phyloP scores from a whole-genome alignment of 1,140 invertebrate genomes.

The Aphaenogaster rudis region DNA sequence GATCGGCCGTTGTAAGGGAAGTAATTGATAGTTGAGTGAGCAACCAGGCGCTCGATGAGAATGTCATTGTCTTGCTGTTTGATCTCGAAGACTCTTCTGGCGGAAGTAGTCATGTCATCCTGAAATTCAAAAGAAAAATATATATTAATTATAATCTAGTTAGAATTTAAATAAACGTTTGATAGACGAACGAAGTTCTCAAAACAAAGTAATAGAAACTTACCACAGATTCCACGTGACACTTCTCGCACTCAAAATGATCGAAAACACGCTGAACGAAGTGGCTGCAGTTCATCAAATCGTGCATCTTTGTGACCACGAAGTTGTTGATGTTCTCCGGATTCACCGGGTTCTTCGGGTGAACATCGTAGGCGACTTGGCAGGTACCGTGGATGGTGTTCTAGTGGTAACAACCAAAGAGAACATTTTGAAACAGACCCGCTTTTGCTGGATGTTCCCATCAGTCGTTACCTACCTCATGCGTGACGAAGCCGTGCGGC shows the following conservation, averaged over 20 bases:
- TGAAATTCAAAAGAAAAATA: conserved; percentile 46
- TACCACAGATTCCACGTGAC: conserved; percentile 72
- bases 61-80: conserved; percentile 72
- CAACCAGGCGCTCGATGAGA: conserved; percentile 78
- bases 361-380: conserved; percentile 78
- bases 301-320: conserved; percentile 75
- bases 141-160: conserved; percentile 13
- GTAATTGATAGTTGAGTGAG: conserved; percentile 80
- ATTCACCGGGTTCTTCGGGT: conserved; percentile 49
- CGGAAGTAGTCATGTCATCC: conserved; percentile 78
- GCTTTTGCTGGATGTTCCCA: conserved; percentile 81
- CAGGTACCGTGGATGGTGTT: conserved; percentile 82
- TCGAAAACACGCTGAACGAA: conserved; percentile 71
- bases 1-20: conserved; percentile 82
- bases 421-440: conserved; percentile 82
- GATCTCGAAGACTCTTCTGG: conserved; percentile 78
- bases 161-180: background rate
- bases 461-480: conserved; percentile 87
- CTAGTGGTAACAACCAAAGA: conserved; percentile 88
- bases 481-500: conserved; percentile 73
- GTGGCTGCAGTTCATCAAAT: conserved; percentile 76
- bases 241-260: conserved; percentile 68
- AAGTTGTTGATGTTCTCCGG: conserved; percentile 49
- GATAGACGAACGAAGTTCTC: background rate
- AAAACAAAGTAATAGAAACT: conserved; percentile 1